Percentiles rank a stretch among this genome's conserved stretches.
These are phyloP conservation scores for Argyresthia goedartella DNA, from an alignment of 2,888 invertebrate genomes.

Conservation along the genomic window DNA sequence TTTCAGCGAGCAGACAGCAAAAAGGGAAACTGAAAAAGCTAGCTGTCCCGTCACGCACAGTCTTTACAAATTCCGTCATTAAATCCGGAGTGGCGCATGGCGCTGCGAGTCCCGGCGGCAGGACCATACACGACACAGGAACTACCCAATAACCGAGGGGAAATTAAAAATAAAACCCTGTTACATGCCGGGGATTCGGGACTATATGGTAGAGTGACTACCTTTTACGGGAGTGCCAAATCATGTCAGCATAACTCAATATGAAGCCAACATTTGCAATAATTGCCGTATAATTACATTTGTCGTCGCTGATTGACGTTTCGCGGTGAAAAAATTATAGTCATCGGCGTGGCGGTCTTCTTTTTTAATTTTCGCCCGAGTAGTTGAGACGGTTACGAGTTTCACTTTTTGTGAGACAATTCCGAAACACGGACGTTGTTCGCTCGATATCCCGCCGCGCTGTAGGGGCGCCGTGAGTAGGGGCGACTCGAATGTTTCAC, in stretches of 20 bases:
- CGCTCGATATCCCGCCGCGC: conserved; percentile 32
- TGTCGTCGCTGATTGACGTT: too few relatives aligned
- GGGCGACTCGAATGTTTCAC: conserved; percentile 43
- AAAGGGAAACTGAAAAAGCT: conserved; percentile 19
- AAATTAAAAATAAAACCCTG: conserved; percentile 2
- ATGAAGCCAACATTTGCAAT: too few relatives aligned
- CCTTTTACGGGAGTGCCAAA: conserved; percentile 4
- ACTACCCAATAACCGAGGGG: background rate
- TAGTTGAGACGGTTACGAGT: background rate
- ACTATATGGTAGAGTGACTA: conserved; percentile 13
- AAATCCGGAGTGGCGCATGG: conserved; percentile 23
- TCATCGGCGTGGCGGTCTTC: too few relatives aligned
- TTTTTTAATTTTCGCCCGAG: too few relatives aligned
- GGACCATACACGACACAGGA: too few relatives aligned
- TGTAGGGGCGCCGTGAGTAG: conserved; percentile 13
- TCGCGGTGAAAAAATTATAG: too few relatives aligned
- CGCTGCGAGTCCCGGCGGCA: background rate
- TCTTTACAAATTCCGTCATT: conserved; percentile 38
- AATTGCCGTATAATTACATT: too few relatives aligned
- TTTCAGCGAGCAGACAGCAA: conserved; percentile 7
- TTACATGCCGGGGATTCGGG: conserved; percentile 1
- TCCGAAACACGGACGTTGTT: conserved; percentile 5
- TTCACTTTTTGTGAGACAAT: background rate
- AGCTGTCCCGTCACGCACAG: conserved; percentile 24
- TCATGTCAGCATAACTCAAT: too few relatives aligned